Conservation (phyloP, 64 coral and sea anemone species). For the Actinia equina region DNA sequence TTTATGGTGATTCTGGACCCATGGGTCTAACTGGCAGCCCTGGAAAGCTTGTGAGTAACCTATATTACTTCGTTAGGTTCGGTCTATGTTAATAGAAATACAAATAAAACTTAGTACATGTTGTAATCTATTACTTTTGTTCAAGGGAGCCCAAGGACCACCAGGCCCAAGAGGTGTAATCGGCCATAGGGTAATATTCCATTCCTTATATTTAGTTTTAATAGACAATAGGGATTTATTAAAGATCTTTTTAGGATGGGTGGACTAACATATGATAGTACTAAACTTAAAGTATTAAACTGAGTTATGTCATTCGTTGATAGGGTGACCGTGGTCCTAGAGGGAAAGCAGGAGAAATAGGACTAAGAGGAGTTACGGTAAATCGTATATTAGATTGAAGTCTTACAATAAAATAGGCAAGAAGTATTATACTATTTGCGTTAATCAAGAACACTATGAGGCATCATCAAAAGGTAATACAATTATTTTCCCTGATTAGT, state of each 20-base stretch:
- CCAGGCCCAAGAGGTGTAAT: constrained; percentile 47
- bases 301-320: neutral
- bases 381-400: neutral
- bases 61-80: neutral
- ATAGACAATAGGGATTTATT: neutral
- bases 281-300: too few species aligned
- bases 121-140: neutral
- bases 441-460: too few species aligned
- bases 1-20: constrained; percentile 27
- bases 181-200: constrained; percentile 33
- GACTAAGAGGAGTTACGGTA: constrained; percentile 45
- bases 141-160: constrained; percentile 50
- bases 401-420: neutral
- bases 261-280: too few species aligned
- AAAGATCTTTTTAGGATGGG: too few species aligned
- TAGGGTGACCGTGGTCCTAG: constrained; percentile 57
- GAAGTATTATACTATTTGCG: too few species aligned
- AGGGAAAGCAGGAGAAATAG: constrained; percentile 28
- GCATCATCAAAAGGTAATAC: too few species aligned
- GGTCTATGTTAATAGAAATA: too few species aligned
- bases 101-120: neutral
- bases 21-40: constrained; percentile 44
- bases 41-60: constrained; percentile 56
- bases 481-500: too few species aligned
- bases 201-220: neutral